Evolutionary conservation across 1,140 invertebrate genomes (phyloP), one percentile per base, ranked within the genome.

Genomic region (Rhizoglyphus robini): DNA sequence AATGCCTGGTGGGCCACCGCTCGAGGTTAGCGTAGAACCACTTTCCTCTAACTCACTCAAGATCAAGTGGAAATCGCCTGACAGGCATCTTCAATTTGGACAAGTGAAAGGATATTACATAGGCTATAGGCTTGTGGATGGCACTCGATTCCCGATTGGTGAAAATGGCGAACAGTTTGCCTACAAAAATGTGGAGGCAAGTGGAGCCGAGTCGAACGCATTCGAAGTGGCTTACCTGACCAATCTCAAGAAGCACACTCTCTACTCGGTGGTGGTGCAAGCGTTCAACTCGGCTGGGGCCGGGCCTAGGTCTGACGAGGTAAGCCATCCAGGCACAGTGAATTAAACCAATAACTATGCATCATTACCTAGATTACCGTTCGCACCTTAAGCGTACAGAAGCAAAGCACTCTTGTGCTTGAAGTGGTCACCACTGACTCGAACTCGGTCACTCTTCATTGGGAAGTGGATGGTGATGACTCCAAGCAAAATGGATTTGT

Each of bases 31-130:
- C 5, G 67, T 64, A 18, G 54, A 67, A 48, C 47, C 68, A 31
- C 34, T 20, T 30, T 65, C 51, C 13, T 57, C 48, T 20, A 65
- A 27, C 25, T 58, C 51, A 20, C 68, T 79, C 1, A 73, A 75
- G 67, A 74, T 79, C 27, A 73, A 72, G 23, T 79, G 77, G 77
- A 71, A 73, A 51, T 29, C 68, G n/a, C 69, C 69, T 1, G 59
- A 64, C 32, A 49, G 31, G 18, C 30, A 68, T 3, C 38, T 68
- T 25, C 66, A 51, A 32, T 64, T 51, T 48, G 68, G 68, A 5
- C 71, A 85, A 1, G 81, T 92, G 25, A 77, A 77, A 68, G 83
- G 82, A 0, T 91, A 88, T 75, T 69, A 69, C 31, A 66, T 69
- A 46, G 69, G 69, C n/a, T 69, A 69, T 57, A 62, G 49, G 49